phyloP scores from a whole-genome alignment of 2,888 invertebrate species.

The Acronicta psi region DNA sequence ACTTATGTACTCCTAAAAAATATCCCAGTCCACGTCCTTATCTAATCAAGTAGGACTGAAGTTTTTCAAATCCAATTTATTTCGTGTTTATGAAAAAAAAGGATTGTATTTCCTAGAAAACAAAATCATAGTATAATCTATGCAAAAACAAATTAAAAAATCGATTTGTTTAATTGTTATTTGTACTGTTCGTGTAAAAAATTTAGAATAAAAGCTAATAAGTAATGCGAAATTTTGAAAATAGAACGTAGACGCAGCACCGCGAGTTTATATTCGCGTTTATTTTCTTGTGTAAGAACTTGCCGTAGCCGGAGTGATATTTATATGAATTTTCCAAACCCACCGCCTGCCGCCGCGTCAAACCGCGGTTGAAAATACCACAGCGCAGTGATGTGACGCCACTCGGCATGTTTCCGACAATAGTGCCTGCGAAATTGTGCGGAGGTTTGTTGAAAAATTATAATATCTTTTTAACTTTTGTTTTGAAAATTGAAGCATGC shows the following conservation, averaged over 20 bases:
- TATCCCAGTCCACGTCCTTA: too few relatives aligned
- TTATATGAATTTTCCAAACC: conserved; percentile 35
- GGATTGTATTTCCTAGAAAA: too few relatives aligned
- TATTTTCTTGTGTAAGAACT: not conserved
- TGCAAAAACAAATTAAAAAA: too few relatives aligned
- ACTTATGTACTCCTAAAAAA: too few relatives aligned
- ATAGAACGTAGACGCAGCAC: not conserved
- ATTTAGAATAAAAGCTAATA: too few relatives aligned
- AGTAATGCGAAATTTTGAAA: not conserved
- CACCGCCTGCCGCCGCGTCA: conserved; percentile 15
- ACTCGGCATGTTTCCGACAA: not conserved
- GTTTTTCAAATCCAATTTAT: too few relatives aligned
- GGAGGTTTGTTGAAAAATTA: not conserved
- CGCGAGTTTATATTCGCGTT: not conserved
- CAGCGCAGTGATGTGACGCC: conserved; percentile 13
- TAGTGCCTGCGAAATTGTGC: not conserved
- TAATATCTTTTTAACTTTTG: not conserved
- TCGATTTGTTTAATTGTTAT: too few relatives aligned
- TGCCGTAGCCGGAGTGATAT: conserved; percentile 21
- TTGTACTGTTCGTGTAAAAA: too few relatives aligned
- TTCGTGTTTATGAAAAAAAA: too few relatives aligned
- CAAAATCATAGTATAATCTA: too few relatives aligned
- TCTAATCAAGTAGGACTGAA: too few relatives aligned
- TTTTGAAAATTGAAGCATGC: too few relatives aligned
- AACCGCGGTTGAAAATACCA: conserved; percentile 24